Evolutionary conservation across 2,888 invertebrate genomes (phyloP).

Genomic region (Pristionchus fissidentatus): DNA sequence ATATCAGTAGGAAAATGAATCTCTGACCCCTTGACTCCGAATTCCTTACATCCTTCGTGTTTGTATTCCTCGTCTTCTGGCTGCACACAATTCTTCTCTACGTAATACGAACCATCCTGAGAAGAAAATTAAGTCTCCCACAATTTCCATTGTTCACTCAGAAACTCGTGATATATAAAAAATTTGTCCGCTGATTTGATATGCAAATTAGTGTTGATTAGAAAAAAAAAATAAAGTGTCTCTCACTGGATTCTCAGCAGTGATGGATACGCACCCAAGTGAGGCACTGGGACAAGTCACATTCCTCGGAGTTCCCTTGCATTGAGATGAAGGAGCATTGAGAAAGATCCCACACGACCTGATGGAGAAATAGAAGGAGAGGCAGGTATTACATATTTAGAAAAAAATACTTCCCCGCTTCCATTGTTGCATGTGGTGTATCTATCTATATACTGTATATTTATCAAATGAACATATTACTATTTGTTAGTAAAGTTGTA

Average conservation of each 20-base stretch:
- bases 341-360: slow-evolving; percentile 44
- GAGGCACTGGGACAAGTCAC: slow-evolving; percentile 39
- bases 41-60: slow-evolving; percentile 16
- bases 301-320: slow-evolving; percentile 34
- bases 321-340: neutral
- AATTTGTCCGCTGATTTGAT: no score
- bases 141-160: no score
- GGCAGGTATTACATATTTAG: no score
- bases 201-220: neutral
- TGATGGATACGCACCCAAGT: slow-evolving; percentile 5
- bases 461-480: no score
- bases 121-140: neutral
- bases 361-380: no score
- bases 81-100: slow-evolving; percentile 47
- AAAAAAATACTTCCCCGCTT: no score
- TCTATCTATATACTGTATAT: no score
- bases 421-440: no score
- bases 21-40: slow-evolving; percentile 17
- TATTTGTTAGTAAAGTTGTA: no score
- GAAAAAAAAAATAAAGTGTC: neutral
- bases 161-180: no score
- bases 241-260: slow-evolving; percentile 33
- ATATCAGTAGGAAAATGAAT: neutral
- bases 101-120: slow-evolving; percentile 43
- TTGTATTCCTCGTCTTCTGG: slow-evolving; percentile 20